Conservation (phyloP, 2,113 vertebrate species). For the Grallaria varia region DNA sequence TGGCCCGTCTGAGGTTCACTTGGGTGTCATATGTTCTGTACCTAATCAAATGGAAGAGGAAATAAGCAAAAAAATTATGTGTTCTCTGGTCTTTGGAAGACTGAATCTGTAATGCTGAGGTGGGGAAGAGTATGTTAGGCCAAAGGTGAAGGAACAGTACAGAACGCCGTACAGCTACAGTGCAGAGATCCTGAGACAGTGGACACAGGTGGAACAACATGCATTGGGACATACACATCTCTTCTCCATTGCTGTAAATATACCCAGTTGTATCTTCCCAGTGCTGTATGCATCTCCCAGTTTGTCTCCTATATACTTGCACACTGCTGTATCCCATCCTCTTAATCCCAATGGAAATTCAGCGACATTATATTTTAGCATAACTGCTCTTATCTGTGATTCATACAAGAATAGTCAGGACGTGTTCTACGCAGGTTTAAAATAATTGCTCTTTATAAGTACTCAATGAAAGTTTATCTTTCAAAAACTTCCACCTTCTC, state of each 20-base stretch:
- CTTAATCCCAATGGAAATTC: background rate
- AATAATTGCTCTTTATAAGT: background rate
- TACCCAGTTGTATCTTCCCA: background rate
- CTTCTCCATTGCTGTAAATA: background rate
- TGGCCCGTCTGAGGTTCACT: background rate
- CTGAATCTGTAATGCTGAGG: background rate
- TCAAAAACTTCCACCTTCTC: background rate
- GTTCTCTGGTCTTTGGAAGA: background rate
- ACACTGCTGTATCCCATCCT: background rate
- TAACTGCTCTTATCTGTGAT: background rate
- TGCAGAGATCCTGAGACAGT: background rate
- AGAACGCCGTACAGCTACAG: background rate
- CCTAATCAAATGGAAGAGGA: background rate
- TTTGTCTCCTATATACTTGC: background rate
- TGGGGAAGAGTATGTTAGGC: background rate
- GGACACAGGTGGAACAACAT: background rate
- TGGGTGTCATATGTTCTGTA: background rate
- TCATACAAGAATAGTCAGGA: background rate
- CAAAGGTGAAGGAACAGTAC: background rate
- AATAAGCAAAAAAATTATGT: background rate
- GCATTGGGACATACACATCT: accelerated
- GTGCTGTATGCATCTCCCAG: background rate
- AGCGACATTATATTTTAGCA: background rate
- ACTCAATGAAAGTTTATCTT: background rate
- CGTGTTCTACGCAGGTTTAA: background rate